phyloP scores from a whole-genome alignment of 2,888 invertebrate species.

The Mesorhabditis belari region DNA sequence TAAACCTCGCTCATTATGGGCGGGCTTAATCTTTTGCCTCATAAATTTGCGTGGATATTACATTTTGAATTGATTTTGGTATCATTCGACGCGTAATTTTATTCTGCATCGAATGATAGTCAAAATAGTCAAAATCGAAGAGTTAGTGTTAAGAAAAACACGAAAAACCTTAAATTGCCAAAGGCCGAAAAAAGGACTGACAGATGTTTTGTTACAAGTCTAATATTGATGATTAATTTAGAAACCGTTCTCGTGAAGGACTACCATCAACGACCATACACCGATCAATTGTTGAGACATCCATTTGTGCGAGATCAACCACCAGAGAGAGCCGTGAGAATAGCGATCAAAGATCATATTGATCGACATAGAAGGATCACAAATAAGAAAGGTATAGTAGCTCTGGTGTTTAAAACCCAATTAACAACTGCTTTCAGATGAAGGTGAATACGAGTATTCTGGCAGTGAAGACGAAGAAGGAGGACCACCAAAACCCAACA shows the following conservation, averaged over 20 bases:
- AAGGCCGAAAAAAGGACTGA: too few relatives aligned
- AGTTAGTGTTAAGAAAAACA: too few relatives aligned
- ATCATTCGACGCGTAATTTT: too few relatives aligned
- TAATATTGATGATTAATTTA: constrained; percentile 9
- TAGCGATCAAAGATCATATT: constrained; percentile 97
- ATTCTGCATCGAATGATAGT: too few relatives aligned
- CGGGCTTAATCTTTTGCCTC: too few relatives aligned
- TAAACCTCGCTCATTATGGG: too few relatives aligned
- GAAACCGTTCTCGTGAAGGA: constrained; percentile 94
- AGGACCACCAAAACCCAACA: constrained; percentile 81
- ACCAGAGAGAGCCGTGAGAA: constrained; percentile 92
- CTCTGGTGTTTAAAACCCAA: too few relatives aligned
- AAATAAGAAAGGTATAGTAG: constrained; percentile 48
- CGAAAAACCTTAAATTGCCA: too few relatives aligned
- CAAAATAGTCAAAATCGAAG: too few relatives aligned
- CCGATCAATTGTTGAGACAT: constrained; percentile 85
- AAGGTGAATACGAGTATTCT: constrained; percentile 81
- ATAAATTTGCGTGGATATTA: too few relatives aligned
- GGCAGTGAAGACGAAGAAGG: constrained; percentile 96
- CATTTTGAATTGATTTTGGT: too few relatives aligned
- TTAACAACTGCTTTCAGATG: constrained; percentile 37
- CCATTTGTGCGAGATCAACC: constrained; percentile 95
- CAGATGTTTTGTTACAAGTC: background rate
- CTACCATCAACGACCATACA: constrained; percentile 95
- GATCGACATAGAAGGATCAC: constrained; percentile 67